Conservation (phyloP, 2,113 vertebrate genomes). For the Bufo bufo region DNA sequence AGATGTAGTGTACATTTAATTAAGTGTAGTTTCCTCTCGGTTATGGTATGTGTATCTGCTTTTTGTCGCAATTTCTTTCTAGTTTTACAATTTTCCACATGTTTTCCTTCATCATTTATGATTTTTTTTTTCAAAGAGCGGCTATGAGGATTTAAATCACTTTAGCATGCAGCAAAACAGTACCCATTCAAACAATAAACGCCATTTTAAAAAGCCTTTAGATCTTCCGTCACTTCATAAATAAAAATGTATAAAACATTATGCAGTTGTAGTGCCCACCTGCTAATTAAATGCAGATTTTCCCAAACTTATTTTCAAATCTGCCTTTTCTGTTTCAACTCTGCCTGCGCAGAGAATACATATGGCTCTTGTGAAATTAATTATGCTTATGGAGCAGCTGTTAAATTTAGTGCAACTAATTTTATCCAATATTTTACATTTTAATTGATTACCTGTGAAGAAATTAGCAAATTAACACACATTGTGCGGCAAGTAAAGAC, state of each 20-base stretch:
- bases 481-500: constrained; percentile 83
- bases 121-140: constrained; percentile 81
- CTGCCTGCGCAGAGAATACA: constrained; percentile 74
- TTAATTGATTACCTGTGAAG: constrained; percentile 91
- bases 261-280: constrained; percentile 93
- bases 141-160: constrained; percentile 97
- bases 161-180: constrained; percentile 88
- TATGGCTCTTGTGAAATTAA: constrained; percentile 85
- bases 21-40: constrained; percentile 97
- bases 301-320: constrained; percentile 86
- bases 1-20: constrained; percentile 96
- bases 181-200: constrained; percentile 99
- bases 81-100: constrained; percentile 94
- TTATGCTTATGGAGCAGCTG: constrained; percentile 83
- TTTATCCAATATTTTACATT: constrained; percentile 86
- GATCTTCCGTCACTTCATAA: constrained; percentile 99
- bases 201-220: constrained; percentile 94
- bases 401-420: constrained; percentile 85
- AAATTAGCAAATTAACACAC: constrained; percentile 98
- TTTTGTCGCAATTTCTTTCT: constrained; percentile 90
- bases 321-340: constrained; percentile 85
- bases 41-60: constrained; percentile 95
- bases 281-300: constrained; percentile 99
- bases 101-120: constrained; percentile 98
- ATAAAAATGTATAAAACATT: constrained; percentile 94